Conservation (phyloP, 2,888 invertebrate genomes). For the Dasysyrphus albostriatus region DNA sequence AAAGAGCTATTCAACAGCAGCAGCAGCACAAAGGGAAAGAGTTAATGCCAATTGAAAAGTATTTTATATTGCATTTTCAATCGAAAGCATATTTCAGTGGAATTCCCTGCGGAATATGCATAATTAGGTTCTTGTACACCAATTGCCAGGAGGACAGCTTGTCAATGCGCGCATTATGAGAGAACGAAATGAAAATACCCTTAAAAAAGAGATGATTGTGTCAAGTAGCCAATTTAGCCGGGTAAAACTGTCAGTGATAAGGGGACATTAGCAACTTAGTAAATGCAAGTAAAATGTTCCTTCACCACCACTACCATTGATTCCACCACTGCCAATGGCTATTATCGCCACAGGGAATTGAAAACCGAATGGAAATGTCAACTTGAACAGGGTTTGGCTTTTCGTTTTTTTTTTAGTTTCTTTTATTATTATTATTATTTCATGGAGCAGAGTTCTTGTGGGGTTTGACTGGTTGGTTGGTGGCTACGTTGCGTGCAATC, state of each 20-base stretch:
- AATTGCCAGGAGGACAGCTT: constrained; percentile 65
- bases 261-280: constrained; percentile 44
- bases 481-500: constrained; percentile 44
- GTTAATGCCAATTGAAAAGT: constrained; percentile 30
- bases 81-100: constrained; percentile 40
- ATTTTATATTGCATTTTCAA: constrained; percentile 40
- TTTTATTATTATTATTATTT: constrained; percentile 22
- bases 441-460: background rate
- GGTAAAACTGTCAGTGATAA: constrained; percentile 72
- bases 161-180: constrained; percentile 57
- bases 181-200: constrained; percentile 54
- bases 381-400: constrained; percentile 34
- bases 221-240: constrained; percentile 71
- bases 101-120: constrained; percentile 57
- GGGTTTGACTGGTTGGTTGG: constrained; percentile 1
- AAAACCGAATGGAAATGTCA: constrained; percentile 62
- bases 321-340: constrained; percentile 12
- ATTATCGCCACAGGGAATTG: constrained; percentile 61
- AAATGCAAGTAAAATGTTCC: constrained; percentile 53
- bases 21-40: constrained; percentile 33
- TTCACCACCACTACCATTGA: background rate
- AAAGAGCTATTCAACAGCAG: background rate
- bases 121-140: constrained; percentile 65
- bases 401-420: constrained; percentile 8
- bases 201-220: constrained; percentile 65